Conservation (phyloP, 2,113 vertebrate species). For the Lampris incognitus region DNA sequence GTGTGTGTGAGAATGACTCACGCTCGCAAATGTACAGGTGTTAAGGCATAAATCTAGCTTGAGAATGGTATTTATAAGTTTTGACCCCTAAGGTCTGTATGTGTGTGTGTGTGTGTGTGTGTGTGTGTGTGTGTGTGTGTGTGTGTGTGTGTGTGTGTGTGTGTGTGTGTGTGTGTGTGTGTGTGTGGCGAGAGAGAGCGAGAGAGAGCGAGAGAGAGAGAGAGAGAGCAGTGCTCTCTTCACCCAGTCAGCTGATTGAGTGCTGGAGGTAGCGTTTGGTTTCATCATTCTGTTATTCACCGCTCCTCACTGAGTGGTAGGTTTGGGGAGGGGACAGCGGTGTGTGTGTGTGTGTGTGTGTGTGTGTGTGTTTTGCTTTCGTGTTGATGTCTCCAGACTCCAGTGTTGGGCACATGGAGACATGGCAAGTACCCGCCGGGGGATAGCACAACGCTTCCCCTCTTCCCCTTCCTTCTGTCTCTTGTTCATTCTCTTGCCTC, state of each 20-base stretch:
- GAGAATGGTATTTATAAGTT: conserved; percentile 38
- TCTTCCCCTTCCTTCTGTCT: conserved; percentile 19
- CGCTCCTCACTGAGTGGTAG: conserved; percentile 34
- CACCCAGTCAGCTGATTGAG: conserved; percentile 65
- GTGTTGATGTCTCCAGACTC: conserved; percentile 58
- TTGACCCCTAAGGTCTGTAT: conserved; percentile 31
- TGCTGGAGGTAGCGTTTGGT: conserved; percentile 64
- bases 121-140: conserved; percentile 19
- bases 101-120: neutral
- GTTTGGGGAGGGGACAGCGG: conserved; percentile 34
- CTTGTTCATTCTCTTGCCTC: neutral
- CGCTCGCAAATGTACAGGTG: too few species aligned
- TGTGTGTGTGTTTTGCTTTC: conserved; percentile 11
- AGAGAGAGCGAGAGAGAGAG: too few species aligned
- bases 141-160: conserved; percentile 1
- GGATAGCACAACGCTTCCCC: conserved; percentile 41
- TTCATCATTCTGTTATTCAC: conserved; percentile 79
- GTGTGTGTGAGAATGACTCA: too few species aligned
- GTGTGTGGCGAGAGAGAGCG: too few species aligned
- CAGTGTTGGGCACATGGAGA: conserved; percentile 48
- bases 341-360: conserved; percentile 22
- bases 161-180: conserved; percentile 22
- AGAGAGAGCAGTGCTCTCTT: conserved; percentile 25
- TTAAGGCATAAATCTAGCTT: neutral
- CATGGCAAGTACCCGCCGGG: conserved; percentile 48